phyloP scores from a whole-genome alignment of 2,888 invertebrate species.

The Drosophila paramelanica region DNA sequence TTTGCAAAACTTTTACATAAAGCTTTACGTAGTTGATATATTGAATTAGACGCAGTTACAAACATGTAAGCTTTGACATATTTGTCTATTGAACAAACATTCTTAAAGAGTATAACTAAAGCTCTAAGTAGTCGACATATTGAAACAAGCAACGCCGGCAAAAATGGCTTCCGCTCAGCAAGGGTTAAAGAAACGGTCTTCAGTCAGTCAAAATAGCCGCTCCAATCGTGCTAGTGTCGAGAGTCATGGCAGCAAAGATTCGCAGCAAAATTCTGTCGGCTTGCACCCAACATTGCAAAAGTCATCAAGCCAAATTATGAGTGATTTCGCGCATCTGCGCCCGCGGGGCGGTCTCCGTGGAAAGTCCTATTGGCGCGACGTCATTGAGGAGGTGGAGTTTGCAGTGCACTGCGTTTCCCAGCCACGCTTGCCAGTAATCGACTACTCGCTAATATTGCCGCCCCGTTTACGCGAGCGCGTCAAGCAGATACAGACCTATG shows the following conservation, averaged over 20 bases:
- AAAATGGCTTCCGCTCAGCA: constrained; percentile 7
- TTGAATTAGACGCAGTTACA: neutral
- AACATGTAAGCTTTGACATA: constrained; percentile 4
- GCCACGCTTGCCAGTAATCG: constrained; percentile 65
- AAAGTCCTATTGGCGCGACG: constrained; percentile 77
- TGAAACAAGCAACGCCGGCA: neutral
- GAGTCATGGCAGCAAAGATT: constrained; percentile 5
- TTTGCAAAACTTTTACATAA: constrained; percentile 8
- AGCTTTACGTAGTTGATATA: constrained; percentile 6
- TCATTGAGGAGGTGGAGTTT: constrained; percentile 79
- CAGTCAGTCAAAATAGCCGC: neutral
- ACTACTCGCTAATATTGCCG: constrained; percentile 82
- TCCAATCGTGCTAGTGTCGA: constrained; percentile 4
- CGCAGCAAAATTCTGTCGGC: neutral
- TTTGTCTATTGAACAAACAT: constrained; percentile 52
- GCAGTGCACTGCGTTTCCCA: constrained; percentile 51
- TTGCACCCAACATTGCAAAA: neutral
- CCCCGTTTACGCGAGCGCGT: constrained; percentile 76
- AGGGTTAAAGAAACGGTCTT: neutral
- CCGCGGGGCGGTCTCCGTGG: constrained; percentile 41
- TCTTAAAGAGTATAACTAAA: constrained; percentile 5
- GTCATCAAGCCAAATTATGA: constrained; percentile 45
- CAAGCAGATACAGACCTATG: constrained; percentile 77
- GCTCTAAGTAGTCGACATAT: constrained; percentile 9
- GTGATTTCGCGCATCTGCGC: constrained; percentile 45